phyloP scores from a whole-genome alignment of 2,888 invertebrate species.

The Microplitis manilae region DNA sequence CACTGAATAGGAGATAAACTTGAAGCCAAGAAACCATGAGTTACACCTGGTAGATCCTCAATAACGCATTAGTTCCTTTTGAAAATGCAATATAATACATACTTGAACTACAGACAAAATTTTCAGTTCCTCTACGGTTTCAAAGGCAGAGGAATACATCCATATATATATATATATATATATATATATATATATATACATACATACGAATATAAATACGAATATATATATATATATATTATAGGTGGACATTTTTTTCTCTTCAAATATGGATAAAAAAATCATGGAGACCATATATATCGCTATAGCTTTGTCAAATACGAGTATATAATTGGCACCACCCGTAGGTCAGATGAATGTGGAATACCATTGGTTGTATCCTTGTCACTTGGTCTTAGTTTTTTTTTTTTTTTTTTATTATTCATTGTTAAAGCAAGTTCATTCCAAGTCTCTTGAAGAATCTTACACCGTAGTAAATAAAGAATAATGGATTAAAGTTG shows the following conservation, averaged over 20 bases:
- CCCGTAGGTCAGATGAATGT: slow-evolving; percentile 41
- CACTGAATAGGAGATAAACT: slow-evolving; percentile 48
- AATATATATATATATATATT: background rate
- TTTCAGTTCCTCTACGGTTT: background rate
- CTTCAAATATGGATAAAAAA: background rate
- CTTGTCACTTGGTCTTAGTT: background rate
- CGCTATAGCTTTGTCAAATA: slow-evolving; percentile 43
- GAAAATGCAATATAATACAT: slow-evolving; percentile 25
- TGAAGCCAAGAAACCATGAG: slow-evolving; percentile 51
- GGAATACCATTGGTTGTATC: background rate
- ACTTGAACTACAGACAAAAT: background rate
- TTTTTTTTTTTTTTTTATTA: background rate
- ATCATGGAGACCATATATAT: background rate
- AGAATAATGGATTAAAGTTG: slow-evolving; percentile 49
- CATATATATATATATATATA: too few relatives aligned
- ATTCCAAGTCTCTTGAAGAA: slow-evolving; percentile 51
- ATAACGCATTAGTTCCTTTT: slow-evolving; percentile 58
- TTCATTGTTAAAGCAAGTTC: slow-evolving; percentile 47
- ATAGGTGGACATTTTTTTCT: background rate
- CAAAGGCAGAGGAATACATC: too few relatives aligned
- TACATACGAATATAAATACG: too few relatives aligned
- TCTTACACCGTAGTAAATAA: slow-evolving; percentile 52
- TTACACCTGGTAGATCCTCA: slow-evolving; percentile 64
- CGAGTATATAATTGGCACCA: slow-evolving; percentile 65
- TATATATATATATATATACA: too few relatives aligned